Evolutionary conservation across 2,797 vertebrate species (phyloP), one percentile per base, ranked within the genome.

Genomic region (Tokudaia muenninki): DNA sequence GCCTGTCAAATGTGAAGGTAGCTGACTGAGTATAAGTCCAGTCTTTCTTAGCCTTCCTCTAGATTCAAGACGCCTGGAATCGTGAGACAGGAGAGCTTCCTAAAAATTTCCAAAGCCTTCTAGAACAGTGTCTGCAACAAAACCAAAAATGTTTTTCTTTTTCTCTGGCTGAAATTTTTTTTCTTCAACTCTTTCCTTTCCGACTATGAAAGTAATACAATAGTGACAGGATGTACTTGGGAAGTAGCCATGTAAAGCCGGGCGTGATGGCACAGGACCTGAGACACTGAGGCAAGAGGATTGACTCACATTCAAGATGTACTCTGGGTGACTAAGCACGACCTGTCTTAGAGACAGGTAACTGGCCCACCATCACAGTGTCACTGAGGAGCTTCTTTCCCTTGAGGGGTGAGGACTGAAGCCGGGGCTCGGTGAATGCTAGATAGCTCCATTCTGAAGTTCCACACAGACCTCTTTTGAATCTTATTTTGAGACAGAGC

Each of bases 81-180:
- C 37, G 52, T 63, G 47, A 96, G 44, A 94, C 22, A 50, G 0
- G 14, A 57, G 4, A 78, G 44, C 50, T 87, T 94, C 92, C 34
- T 12, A 87, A 47, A 93, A 75, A 19, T 79, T 97, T 44, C 87
- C 67, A 37, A 84, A 92, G 61, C 55, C 55, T 93, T 93, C 59
- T 70, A 65, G 50, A 74, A 65, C 10, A 3, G 47, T 29, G 26
- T 19, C 82, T 70, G 8, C 11, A n/a, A 37, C 59, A 37, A 79
- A 90, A 70, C 34, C 3, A 13, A 67, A 75, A 77, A 2, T 6
- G 8, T 29, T 55, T 87, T 37, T 12, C 2, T 65, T 87, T 94
- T 63, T 75, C 50, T 47, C 67, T 74, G 29, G 31, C 50, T 50
- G 31, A 93, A 78, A 93, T 37, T 31, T 83, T 24, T 83, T 81